phyloP scores from a whole-genome alignment of 1,140 invertebrate species.

The Drosophila sp. region DNA sequence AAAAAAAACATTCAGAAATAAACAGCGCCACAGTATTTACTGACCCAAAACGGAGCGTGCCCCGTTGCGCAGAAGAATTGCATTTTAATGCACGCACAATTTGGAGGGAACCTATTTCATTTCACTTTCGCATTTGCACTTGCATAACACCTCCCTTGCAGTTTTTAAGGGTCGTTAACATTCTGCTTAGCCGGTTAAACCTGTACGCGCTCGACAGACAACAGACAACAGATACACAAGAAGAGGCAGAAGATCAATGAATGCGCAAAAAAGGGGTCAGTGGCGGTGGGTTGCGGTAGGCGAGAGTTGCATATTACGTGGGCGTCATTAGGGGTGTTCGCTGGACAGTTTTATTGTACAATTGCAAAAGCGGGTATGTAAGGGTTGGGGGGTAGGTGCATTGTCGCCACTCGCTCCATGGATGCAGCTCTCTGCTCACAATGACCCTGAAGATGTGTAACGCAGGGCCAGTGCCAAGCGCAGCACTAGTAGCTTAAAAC shows the following conservation, averaged over 20 bases:
- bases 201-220: conserved; percentile 32
- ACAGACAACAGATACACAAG: conserved; percentile 72
- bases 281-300: conserved; percentile 50
- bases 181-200: conserved; percentile 63
- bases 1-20: conserved; percentile 39
- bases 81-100: conserved; percentile 25
- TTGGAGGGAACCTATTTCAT: conserved; percentile 2
- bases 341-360: no score
- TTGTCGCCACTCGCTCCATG: conserved; percentile 11
- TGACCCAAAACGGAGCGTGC: conserved; percentile 24
- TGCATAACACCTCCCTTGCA: conserved; percentile 45
- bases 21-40: conserved; percentile 36
- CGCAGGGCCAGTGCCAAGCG: conserved; percentile 42
- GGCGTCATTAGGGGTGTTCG: conserved; percentile 37
- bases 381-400: conserved; percentile 3
- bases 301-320: conserved; percentile 40
- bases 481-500: conserved; percentile 15
- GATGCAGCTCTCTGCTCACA: conserved; percentile 18
- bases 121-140: conserved; percentile 49
- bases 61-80: conserved; percentile 17
- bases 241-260: conserved; percentile 68
- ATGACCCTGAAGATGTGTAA: conserved; percentile 63
- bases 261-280: conserved; percentile 56
- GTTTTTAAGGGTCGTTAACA: conserved; percentile 57
- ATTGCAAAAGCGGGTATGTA: neutral